Evolutionary conservation across 2,113 vertebrate genomes (phyloP).

Genomic region (Theristicus caerulescens): DNA sequence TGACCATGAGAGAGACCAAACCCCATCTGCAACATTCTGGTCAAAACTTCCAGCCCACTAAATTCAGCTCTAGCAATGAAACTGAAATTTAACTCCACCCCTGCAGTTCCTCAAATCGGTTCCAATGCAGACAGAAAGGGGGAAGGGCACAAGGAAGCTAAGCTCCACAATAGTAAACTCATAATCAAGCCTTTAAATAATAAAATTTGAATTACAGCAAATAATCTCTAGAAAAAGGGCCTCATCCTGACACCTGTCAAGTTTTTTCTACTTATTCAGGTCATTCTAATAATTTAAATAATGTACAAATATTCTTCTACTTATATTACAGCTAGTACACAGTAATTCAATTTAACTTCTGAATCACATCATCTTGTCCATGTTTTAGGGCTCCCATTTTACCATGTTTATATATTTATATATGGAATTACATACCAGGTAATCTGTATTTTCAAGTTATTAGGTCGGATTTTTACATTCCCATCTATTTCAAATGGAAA

Average conservation of each 20-base stretch:
- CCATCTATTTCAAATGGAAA: background rate
- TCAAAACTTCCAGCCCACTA: background rate
- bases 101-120: background rate
- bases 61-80: background rate
- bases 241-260: background rate
- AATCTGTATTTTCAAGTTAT: background rate
- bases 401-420: background rate
- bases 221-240: background rate
- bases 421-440: background rate
- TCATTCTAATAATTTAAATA: constrained; percentile 3
- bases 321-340: background rate
- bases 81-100: background rate
- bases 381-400: background rate
- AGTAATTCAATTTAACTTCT: background rate
- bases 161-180: background rate
- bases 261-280: background rate
- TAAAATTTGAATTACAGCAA: background rate
- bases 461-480: background rate
- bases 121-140: background rate
- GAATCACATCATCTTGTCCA: background rate
- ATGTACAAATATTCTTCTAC: background rate
- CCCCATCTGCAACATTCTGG: background rate
- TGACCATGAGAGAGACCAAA: background rate
- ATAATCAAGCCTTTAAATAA: background rate
- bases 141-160: background rate